phyloP scores from a whole-genome alignment of 2,113 vertebrate genomes.

The Corythornis cristatus region DNA sequence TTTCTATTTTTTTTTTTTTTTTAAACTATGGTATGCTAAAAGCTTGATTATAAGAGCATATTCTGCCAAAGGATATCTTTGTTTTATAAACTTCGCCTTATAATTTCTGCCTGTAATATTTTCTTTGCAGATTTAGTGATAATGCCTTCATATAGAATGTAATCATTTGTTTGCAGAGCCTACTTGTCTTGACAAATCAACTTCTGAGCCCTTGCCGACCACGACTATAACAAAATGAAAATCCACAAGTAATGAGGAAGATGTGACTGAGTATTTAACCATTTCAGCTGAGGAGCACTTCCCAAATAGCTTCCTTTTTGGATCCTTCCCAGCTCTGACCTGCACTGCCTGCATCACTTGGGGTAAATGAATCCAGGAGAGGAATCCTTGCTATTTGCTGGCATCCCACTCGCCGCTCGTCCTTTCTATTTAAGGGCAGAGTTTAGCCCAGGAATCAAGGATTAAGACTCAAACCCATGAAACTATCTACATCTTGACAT shows the following conservation, averaged over 20 bases:
- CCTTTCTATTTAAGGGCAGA: neutral
- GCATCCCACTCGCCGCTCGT: neutral
- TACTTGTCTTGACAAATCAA: constrained; percentile 72
- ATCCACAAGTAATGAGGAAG: constrained; percentile 45
- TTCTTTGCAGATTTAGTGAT: constrained; percentile 65
- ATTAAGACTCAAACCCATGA: neutral
- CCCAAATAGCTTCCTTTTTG: neutral
- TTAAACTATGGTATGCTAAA: constrained; percentile 60
- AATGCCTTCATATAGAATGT: constrained; percentile 67
- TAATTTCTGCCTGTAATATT: constrained; percentile 60
- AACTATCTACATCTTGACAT: neutral
- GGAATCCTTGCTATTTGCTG: neutral
- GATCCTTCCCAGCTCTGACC: neutral
- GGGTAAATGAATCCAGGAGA: neutral
- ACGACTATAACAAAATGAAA: constrained; percentile 40
- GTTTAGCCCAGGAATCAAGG: neutral
- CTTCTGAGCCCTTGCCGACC: constrained; percentile 39
- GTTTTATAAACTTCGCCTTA: constrained; percentile 66
- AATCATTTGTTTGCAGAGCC: constrained; percentile 68
- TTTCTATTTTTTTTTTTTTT: constrained; percentile 78
- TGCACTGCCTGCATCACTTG: neutral
- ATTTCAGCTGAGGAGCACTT: neutral
- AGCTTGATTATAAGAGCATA: constrained; percentile 59
- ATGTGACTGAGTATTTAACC: constrained; percentile 19
- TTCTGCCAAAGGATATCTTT: constrained; percentile 63